These are phyloP conservation scores for Pseudorasbora parva DNA, from an alignment of 2,113 vertebrate species.

Conservation along the genomic window DNA sequence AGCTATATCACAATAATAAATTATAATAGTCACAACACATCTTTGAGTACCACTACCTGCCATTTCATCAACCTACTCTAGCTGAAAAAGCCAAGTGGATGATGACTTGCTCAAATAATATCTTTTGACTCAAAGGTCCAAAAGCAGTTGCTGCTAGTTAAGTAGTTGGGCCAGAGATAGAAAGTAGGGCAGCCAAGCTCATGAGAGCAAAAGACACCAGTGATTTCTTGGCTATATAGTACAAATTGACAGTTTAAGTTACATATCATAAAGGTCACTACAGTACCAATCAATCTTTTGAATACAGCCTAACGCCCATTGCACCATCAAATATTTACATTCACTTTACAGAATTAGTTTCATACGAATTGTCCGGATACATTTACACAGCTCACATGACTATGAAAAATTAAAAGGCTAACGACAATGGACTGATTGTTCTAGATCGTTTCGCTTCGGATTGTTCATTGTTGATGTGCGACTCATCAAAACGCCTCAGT, in stretches of 20 bases:
- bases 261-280: neutral
- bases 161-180: neutral
- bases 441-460: neutral
- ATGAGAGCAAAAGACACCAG: neutral
- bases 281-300: neutral
- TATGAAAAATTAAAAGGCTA: slow-evolving; percentile 21
- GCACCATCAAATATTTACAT: slow-evolving; percentile 24
- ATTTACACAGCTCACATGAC: slow-evolving; percentile 38
- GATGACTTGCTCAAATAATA: slow-evolving; percentile 1
- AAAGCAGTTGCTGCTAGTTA: slow-evolving; percentile 13
- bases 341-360: neutral
- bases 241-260: neutral
- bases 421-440: slow-evolving; percentile 35
- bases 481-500: slow-evolving; percentile 21
- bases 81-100: neutral
- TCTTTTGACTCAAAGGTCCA: neutral
- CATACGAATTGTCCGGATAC: neutral
- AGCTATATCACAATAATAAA: slow-evolving; percentile 8
- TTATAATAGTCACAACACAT: slow-evolving; percentile 4
- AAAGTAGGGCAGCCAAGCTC: neutral
- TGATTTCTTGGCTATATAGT: neutral
- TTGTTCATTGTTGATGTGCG: slow-evolving; percentile 34
- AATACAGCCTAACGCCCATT: neutral
- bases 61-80: slow-evolving; percentile 27
- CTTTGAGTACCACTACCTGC: slow-evolving; percentile 12